Evolutionary conservation across 2,113 vertebrate genomes (phyloP).

Genomic region (Leucoraja erinaceus): DNA sequence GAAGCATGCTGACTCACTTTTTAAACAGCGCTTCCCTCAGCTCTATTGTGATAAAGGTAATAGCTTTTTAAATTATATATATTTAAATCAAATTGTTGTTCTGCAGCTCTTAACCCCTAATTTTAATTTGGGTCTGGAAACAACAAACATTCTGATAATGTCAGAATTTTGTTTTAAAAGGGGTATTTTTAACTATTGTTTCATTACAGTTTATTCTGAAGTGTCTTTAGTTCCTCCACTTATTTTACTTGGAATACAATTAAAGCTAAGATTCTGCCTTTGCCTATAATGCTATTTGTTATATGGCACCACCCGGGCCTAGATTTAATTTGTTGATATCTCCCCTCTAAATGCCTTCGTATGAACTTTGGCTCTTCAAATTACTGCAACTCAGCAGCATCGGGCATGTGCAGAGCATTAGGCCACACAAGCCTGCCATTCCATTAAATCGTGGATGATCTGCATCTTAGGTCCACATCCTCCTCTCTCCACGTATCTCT

Average conservation of each 20-base stretch:
- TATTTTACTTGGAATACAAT: neutral
- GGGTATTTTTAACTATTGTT: neutral
- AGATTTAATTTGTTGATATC: neutral
- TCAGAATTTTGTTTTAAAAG: too few species aligned
- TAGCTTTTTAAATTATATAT: neutral
- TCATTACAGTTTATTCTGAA: neutral
- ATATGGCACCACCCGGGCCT: neutral
- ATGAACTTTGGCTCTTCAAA: neutral
- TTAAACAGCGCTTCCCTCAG: neutral
- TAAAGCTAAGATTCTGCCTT: neutral
- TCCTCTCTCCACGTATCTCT: neutral
- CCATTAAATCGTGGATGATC: neutral
- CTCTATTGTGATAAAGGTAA: too few species aligned
- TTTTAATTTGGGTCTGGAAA: neutral
- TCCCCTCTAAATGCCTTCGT: neutral
- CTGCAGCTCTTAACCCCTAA: neutral
- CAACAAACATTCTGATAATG: too few species aligned
- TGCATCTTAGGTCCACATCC: neutral
- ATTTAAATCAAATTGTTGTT: neutral
- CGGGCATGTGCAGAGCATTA: neutral
- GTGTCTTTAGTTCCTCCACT: neutral
- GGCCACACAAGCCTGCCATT: neutral
- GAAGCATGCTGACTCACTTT: neutral
- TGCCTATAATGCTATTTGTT: neutral
- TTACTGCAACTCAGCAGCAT: neutral